phyloP scores from a whole-genome alignment of 2,797 vertebrate species.

The Scleropages formosus region DNA sequence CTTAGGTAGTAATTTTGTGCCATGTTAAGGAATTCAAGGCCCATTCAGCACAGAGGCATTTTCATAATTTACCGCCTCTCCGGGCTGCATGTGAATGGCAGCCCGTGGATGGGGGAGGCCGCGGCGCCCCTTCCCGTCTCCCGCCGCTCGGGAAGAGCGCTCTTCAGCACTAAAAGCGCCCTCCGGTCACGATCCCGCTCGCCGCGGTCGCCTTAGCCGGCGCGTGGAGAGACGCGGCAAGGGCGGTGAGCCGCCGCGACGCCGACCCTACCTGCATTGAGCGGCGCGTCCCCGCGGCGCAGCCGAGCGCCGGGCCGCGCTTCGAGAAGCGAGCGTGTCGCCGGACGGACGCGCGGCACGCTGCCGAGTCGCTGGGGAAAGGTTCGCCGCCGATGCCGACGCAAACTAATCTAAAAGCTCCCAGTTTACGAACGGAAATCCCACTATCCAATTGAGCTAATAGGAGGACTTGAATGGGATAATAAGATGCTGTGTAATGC shows the following conservation, averaged over 20 bases:
- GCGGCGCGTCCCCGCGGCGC: too few species aligned
- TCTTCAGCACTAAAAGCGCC: background rate
- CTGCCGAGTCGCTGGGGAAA: conserved; percentile 50
- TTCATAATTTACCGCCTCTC: conserved; percentile 79
- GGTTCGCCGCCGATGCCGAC: conserved; percentile 70
- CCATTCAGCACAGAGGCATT: conserved; percentile 78
- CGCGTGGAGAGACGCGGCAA: too few species aligned
- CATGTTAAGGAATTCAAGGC: conserved; percentile 78
- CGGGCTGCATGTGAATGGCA: conserved; percentile 68
- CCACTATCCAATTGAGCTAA: conserved; percentile 81
- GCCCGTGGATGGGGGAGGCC: conserved; percentile 65
- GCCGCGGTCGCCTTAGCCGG: too few species aligned
- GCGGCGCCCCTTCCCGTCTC: conserved; percentile 56
- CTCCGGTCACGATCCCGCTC: too few species aligned
- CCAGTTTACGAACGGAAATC: conserved; percentile 82
- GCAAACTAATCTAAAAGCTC: conserved; percentile 76
- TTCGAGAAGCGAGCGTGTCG: background rate
- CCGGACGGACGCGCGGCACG: background rate
- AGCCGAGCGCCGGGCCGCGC: background rate
- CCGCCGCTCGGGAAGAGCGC: background rate
- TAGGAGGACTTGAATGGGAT: conserved; percentile 80
- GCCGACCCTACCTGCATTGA: too few species aligned
- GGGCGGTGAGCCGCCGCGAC: too few species aligned
- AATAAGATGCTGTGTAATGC: conserved; percentile 81
- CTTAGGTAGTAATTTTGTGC: conserved; percentile 82